phyloP scores from a whole-genome alignment of 2,113 vertebrate genomes.

The Rhabdomys dilectus region DNA sequence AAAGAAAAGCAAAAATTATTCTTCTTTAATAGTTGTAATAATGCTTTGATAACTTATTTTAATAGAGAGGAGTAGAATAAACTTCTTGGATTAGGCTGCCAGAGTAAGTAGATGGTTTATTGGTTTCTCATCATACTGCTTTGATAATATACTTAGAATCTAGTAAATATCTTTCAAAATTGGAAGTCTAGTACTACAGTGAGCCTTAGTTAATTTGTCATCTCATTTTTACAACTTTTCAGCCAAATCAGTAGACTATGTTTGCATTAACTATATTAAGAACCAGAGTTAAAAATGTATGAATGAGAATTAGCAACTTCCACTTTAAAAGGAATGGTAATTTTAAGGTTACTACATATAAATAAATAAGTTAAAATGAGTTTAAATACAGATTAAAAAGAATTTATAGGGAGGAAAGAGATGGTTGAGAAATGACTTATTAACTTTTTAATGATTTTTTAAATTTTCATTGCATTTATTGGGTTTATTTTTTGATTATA shows the following conservation, averaged over 20 bases:
- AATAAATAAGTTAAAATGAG: neutral
- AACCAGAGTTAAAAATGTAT: neutral
- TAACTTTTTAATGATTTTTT: no score
- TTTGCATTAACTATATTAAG: neutral
- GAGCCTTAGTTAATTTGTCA: neutral
- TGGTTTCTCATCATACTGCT: neutral
- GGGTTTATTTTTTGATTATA: no score
- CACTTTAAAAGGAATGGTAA: neutral
- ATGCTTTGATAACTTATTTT: neutral
- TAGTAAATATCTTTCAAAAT: neutral
- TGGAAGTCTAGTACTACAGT: neutral
- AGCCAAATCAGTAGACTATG: neutral
- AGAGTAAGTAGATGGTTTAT: no score
- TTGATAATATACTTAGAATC: neutral
- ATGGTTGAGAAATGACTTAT: neutral
- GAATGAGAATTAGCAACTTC: neutral
- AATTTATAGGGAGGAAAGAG: neutral
- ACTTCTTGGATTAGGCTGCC: neutral
- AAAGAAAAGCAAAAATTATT: neutral
- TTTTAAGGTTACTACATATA: neutral
- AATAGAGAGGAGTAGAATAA: neutral
- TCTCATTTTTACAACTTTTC: neutral
- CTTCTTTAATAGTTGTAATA: neutral
- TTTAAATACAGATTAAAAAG: neutral
- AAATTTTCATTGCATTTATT: no score